These are phyloP conservation scores for Melanotus villosus DNA, from an alignment of 2,888 invertebrate genomes.

Conservation along the genomic window DNA sequence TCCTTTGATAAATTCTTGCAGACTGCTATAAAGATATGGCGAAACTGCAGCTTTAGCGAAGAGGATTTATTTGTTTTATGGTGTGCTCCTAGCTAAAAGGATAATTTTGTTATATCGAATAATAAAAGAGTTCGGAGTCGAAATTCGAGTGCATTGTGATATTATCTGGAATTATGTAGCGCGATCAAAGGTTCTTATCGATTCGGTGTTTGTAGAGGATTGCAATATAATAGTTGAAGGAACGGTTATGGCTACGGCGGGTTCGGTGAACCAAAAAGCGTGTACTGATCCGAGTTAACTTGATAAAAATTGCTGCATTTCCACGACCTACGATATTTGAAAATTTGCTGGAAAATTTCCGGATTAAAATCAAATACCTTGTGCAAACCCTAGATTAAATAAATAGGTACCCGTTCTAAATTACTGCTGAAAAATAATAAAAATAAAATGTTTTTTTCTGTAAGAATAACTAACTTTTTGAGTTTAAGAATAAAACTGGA, in stretches of 20 bases:
- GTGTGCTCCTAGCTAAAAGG: too few species aligned
- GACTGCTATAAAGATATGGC: too few species aligned
- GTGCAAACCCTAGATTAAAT: too few species aligned
- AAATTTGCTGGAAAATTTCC: neutral
- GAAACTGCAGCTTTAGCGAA: too few species aligned
- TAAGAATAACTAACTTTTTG: too few species aligned
- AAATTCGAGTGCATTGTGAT: constrained; percentile 3
- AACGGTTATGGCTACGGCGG: neutral
- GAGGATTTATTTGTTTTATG: too few species aligned
- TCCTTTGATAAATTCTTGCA: too few species aligned
- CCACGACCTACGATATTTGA: neutral
- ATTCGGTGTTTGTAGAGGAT: neutral
- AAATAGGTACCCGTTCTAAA: too few species aligned
- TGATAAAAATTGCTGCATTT: constrained; percentile 6
- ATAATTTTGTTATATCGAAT: neutral
- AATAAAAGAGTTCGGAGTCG: neutral
- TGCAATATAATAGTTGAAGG: neutral
- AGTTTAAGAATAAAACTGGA: too few species aligned
- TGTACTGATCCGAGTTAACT: neutral
- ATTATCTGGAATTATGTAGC: neutral
- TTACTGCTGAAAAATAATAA: too few species aligned
- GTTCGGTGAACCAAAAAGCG: neutral
- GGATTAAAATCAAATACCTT: too few species aligned
- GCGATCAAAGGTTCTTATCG: neutral
- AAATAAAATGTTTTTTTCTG: too few species aligned